Percentiles rank a stretch among this genome's conserved stretches.
These are phyloP conservation scores for Cylloceria caligata DNA, from an alignment of 2,888 invertebrate species.

Conservation along the genomic window DNA sequence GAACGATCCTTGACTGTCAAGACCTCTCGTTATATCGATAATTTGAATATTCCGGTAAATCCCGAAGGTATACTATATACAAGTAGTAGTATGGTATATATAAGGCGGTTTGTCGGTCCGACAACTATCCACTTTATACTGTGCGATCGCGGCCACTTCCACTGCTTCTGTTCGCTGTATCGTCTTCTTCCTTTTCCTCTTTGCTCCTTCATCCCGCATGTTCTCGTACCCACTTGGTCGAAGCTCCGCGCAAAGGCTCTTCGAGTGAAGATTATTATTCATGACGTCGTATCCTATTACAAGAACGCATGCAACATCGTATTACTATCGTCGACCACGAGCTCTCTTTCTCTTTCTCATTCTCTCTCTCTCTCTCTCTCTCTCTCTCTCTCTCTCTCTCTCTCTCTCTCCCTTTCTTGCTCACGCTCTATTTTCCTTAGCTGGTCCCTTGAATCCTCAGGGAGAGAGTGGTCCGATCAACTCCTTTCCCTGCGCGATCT, in stretches of 20 bases:
- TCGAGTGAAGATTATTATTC: slow-evolving; percentile 78
- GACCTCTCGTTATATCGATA: slow-evolving; percentile 47
- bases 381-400: too few species aligned
- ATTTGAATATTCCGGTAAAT: slow-evolving; percentile 52
- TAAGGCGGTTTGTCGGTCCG: slow-evolving; percentile 36
- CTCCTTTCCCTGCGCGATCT: neutral
- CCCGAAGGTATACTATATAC: slow-evolving; percentile 66
- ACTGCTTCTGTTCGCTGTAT: slow-evolving; percentile 32
- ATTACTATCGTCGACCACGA: slow-evolving; percentile 49
- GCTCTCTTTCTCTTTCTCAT: slow-evolving; percentile 23
- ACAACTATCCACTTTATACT: slow-evolving; percentile 52
- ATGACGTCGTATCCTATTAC: slow-evolving; percentile 76
- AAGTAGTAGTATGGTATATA: slow-evolving; percentile 26
- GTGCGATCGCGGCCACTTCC: slow-evolving; percentile 35
- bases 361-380: too few species aligned
- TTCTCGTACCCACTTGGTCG: neutral
- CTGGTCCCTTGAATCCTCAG: slow-evolving; percentile 74
- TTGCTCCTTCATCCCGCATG: slow-evolving; percentile 13
- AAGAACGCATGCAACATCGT: slow-evolving; percentile 68
- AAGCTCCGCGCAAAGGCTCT: slow-evolving; percentile 48
- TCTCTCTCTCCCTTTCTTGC: too few species aligned
- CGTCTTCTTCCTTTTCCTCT: slow-evolving; percentile 15
- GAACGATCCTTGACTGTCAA: slow-evolving; percentile 21
- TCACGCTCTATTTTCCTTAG: slow-evolving; percentile 66
- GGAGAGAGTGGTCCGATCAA: slow-evolving; percentile 15